Conservation (phyloP, 2,888 invertebrate genomes). For the Rhopalosiphum nymphaeae region DNA sequence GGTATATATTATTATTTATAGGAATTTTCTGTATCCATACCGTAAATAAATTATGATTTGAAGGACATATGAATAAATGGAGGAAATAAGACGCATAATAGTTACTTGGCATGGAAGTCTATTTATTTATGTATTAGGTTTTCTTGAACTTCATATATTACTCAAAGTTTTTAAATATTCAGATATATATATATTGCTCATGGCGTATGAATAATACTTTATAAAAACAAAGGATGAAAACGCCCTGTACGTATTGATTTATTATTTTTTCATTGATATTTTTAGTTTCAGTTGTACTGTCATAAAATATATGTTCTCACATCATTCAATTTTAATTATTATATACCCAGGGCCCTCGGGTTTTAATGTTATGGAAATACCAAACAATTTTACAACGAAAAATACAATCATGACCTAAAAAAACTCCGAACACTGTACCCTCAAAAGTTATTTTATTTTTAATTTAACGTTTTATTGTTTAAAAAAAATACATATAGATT, state of each 20-base stretch:
- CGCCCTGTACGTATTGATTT: neutral
- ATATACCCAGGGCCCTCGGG: neutral
- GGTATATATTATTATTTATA: neutral
- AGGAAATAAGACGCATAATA: neutral
- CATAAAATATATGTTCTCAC: neutral
- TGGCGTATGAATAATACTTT: neutral
- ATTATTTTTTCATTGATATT: slow-evolving; percentile 3
- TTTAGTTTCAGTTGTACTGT: neutral
- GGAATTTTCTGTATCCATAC: neutral
- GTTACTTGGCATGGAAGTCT: neutral
- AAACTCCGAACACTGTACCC: neutral
- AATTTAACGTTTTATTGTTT: neutral
- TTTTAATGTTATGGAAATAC: neutral
- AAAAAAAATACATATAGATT: neutral
- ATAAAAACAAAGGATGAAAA: neutral
- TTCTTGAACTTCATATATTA: slow-evolving; percentile 1
- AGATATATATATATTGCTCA: neutral
- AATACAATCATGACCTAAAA: neutral
- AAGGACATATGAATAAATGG: slow-evolving; percentile 10
- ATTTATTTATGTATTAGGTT: slow-evolving; percentile 17
- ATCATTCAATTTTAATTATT: neutral
- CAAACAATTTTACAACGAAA: neutral
- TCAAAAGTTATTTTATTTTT: neutral
- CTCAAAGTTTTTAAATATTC: slow-evolving; percentile 1
- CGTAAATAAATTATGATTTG: slow-evolving; percentile 17